phyloP scores from a whole-genome alignment of 2,888 invertebrate genomes.

The Gnatocerus cornutus region DNA sequence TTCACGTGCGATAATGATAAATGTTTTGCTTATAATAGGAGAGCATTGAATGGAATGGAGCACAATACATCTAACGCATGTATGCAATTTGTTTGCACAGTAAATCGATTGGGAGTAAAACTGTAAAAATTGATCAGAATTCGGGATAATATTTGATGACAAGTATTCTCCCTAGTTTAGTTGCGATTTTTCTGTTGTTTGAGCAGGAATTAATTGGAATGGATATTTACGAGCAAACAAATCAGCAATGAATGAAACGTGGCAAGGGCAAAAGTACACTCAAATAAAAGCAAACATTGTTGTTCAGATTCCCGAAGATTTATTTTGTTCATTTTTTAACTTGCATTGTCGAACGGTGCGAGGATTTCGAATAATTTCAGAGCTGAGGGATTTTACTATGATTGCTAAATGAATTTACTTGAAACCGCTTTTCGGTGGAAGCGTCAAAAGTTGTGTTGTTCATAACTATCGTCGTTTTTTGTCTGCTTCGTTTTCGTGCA shows the following conservation, averaged over 20 bases:
- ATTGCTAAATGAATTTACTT: too few relatives aligned
- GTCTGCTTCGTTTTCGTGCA: constrained; percentile 9
- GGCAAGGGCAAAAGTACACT: neutral
- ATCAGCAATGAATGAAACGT: neutral
- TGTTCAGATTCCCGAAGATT: neutral
- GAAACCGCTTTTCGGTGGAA: too few relatives aligned
- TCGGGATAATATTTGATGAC: neutral
- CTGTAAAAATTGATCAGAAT: neutral
- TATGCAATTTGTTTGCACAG: neutral
- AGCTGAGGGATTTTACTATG: too few relatives aligned
- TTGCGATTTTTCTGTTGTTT: neutral
- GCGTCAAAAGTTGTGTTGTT: neutral
- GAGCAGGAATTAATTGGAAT: neutral
- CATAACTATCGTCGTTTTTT: constrained; percentile 22
- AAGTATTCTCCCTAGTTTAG: neutral
- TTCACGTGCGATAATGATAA: neutral
- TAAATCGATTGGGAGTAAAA: neutral
- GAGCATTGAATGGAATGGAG: neutral
- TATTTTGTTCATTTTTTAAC: neutral
- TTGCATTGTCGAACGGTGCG: neutral
- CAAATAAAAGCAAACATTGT: constrained; percentile 15
- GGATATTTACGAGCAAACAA: constrained; percentile 5
- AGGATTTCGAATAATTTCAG: too few relatives aligned
- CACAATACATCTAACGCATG: neutral
- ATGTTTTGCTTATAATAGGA: neutral